A percentile compares a stretch with the other conserved stretches of the same genome.
Evolutionary conservation across 2,113 vertebrate species (phyloP).

Genomic region (Castor canadensis): DNA sequence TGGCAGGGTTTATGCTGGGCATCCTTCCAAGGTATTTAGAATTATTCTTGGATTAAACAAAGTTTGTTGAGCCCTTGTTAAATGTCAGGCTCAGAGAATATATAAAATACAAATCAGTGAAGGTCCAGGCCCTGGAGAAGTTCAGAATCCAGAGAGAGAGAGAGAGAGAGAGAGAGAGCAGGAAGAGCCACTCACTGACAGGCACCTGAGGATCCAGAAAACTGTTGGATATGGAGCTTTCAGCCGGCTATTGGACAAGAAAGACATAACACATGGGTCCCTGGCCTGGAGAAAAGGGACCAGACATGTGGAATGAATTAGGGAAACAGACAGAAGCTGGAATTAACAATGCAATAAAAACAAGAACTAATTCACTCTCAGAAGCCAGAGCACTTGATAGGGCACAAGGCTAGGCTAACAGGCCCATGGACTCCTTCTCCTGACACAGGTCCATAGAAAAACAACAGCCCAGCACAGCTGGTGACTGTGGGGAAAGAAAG

Average conservation of each 20-base stretch:
- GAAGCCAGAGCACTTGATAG: constrained; percentile 45
- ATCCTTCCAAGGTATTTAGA: neutral
- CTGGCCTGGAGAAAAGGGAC: neutral
- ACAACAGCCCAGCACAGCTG: neutral
- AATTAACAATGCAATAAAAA: constrained; percentile 60
- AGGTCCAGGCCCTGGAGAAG: neutral
- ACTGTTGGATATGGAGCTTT: neutral
- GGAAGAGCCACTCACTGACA: neutral
- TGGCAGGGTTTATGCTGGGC: no score
- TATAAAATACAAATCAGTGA: neutral
- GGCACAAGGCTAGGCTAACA: neutral
- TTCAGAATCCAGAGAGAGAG: neutral
- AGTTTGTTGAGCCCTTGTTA: neutral
- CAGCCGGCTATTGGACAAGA: neutral
- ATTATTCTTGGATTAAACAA: neutral
- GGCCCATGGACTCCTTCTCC: neutral
- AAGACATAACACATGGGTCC: neutral
- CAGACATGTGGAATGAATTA: constrained; percentile 51
- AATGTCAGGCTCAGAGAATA: neutral
- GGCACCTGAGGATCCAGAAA: neutral
- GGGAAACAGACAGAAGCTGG: constrained; percentile 45
- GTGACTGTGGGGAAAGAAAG: neutral
- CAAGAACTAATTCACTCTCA: neutral
- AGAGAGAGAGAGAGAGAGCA: neutral
- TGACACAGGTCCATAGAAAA: neutral